These are phyloP conservation scores for Coenonympha glycerion DNA, from an alignment of 2,888 invertebrate genomes.

Conservation along the genomic window DNA sequence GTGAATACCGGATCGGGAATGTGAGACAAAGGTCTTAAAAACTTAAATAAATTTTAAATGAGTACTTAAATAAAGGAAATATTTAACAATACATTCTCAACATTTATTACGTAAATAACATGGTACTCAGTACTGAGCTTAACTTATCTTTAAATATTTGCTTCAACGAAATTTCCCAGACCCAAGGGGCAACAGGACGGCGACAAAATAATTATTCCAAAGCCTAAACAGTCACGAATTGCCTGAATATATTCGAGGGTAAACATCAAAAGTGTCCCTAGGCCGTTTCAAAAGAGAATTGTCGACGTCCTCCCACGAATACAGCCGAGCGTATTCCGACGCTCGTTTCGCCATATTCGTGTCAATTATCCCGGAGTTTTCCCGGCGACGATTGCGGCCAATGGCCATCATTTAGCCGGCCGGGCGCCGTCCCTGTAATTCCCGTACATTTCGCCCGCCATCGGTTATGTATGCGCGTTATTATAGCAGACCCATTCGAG, in stretches of 20 bases:
- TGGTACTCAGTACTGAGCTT: background rate
- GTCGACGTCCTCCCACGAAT: conserved; percentile 27
- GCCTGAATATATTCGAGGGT: conserved; percentile 22
- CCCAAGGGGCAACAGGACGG: background rate
- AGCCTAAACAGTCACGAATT: conserved; percentile 17
- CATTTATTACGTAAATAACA: background rate
- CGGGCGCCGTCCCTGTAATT: conserved; percentile 31
- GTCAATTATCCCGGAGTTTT: conserved; percentile 68
- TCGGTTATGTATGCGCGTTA: conserved; percentile 64
- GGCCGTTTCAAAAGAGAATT: conserved; percentile 25
- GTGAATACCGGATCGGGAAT: too few species aligned
- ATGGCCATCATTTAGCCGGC: conserved; percentile 60
- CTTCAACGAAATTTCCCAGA: background rate
- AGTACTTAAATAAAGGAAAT: too few species aligned
- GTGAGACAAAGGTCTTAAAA: too few species aligned
- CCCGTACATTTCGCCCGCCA: conserved; percentile 35
- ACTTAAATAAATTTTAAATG: too few species aligned
- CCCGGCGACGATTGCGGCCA: conserved; percentile 59
- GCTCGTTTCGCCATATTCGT: conserved; percentile 55
- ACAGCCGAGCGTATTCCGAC: conserved; percentile 32
- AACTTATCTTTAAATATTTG: background rate
- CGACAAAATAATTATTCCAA: conserved; percentile 16
- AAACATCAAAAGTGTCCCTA: conserved; percentile 22
- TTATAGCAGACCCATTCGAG: conserved; percentile 56
- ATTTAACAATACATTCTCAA: background rate